These are phyloP conservation scores for Latrodectus geometricus DNA, from an alignment of 1,140 invertebrate genomes.

Conservation along the genomic window DNA sequence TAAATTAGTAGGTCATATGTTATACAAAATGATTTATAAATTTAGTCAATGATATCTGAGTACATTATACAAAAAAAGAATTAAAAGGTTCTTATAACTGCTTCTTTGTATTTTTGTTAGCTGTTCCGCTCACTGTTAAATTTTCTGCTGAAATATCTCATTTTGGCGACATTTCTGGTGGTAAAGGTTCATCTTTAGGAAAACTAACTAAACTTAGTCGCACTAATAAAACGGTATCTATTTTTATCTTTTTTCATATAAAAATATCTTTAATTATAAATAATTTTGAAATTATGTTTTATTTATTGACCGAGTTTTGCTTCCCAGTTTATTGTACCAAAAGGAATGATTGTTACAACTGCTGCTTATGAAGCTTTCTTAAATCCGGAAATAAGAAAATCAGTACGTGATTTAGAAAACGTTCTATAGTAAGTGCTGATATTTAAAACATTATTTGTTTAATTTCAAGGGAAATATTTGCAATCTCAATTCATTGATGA, in stretches of 20 bases:
- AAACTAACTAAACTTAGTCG: constrained; percentile 69
- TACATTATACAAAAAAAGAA: not conserved
- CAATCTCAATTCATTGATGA: no score
- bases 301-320: not conserved
- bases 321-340: no score
- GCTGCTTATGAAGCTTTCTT: no score
- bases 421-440: no score
- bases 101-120: constrained; percentile 5
- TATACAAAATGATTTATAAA: not conserved
- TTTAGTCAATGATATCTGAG: not conserved
- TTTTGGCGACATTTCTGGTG: constrained; percentile 76
- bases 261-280: not conserved
- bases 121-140: constrained; percentile 7
- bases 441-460: no score
- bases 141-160: constrained; percentile 66
- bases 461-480: no score
- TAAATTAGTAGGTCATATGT: not conserved
- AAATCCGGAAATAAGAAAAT: no score
- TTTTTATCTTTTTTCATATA: not conserved
- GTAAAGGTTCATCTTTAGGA: constrained; percentile 79
- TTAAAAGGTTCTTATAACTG: not conserved
- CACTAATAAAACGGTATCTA: constrained; percentile 11
- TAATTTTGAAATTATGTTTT: not conserved
- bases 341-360: no score
- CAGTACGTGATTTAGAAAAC: no score